A percentile compares a stretch with the other conserved stretches of the same genome.
Evolutionary conservation across 1,140 invertebrate species (phyloP).

Genomic region (Dendrolimus punctatus): DNA sequence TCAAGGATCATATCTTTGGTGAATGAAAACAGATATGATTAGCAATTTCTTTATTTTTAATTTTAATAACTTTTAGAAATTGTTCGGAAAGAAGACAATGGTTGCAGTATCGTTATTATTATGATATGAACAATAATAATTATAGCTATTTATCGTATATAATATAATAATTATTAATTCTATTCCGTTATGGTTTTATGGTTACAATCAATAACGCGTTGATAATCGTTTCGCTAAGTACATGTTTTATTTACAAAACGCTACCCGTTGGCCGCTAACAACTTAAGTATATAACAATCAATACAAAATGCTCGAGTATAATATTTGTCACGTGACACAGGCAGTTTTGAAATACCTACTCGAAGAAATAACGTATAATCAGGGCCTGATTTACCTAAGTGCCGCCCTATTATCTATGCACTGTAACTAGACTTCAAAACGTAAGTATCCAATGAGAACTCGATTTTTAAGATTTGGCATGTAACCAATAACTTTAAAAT

Average conservation of each 20-base stretch:
- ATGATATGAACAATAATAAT: slow-evolving; percentile 74
- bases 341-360: not conserved
- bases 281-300: slow-evolving; percentile 39
- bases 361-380: not conserved
- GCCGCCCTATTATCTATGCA: too few species aligned
- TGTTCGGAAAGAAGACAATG: slow-evolving; percentile 73
- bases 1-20: not conserved
- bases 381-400: too few species aligned
- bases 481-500: too few species aligned
- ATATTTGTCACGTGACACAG: too few species aligned
- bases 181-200: slow-evolving; percentile 58
- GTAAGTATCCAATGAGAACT: too few species aligned
- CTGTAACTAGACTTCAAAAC: too few species aligned
- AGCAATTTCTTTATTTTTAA: slow-evolving; percentile 73
- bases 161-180: slow-evolving; percentile 20
- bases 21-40: slow-evolving; percentile 54
- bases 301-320: slow-evolving; percentile 6
- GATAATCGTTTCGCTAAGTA: slow-evolving; percentile 35
- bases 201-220: slow-evolving; percentile 54
- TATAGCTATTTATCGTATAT: slow-evolving; percentile 47
- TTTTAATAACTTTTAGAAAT: slow-evolving; percentile 74
- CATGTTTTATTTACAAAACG: slow-evolving; percentile 49
- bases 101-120: slow-evolving; percentile 65
- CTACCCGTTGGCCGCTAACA: slow-evolving; percentile 12
- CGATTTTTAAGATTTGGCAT: too few species aligned